Evolutionary conservation across 2,888 invertebrate genomes (phyloP).

Genomic region (Cryptocephalus primarius): DNA sequence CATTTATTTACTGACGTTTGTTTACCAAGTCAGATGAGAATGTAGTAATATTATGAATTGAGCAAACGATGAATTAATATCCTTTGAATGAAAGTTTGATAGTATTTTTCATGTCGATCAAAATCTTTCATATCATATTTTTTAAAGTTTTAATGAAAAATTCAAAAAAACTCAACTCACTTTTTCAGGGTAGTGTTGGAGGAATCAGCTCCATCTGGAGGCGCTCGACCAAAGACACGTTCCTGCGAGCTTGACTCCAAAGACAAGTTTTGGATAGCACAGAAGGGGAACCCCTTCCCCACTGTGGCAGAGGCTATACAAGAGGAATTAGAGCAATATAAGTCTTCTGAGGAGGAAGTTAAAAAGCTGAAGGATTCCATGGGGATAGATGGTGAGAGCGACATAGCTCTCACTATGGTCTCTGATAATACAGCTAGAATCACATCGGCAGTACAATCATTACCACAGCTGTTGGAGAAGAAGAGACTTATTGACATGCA

Average conservation of each 20-base stretch:
- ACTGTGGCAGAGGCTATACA: slow-evolving; percentile 98
- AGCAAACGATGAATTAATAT: too few relatives aligned
- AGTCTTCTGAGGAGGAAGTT: slow-evolving; percentile 89
- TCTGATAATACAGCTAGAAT: slow-evolving; percentile 88
- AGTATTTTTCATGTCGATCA: too few relatives aligned
- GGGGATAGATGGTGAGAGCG: slow-evolving; percentile 84
- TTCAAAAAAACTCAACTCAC: too few relatives aligned
- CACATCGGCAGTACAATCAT: slow-evolving; percentile 88
- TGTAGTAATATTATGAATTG: too few relatives aligned
- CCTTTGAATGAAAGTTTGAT: too few relatives aligned
- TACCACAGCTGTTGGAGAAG: slow-evolving; percentile 94
- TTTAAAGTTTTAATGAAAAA: too few relatives aligned
- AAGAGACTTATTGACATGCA: slow-evolving; percentile 98
- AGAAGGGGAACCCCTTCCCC: slow-evolving; percentile 90
- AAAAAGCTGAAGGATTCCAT: slow-evolving; percentile 88
- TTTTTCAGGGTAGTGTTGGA: slow-evolving; percentile 26
- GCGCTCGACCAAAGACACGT: slow-evolving; percentile 64
- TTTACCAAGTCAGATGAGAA: too few relatives aligned
- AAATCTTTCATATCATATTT: too few relatives aligned
- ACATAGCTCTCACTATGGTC: slow-evolving; percentile 76
- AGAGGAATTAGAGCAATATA: slow-evolving; percentile 90
- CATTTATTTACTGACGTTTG: too few relatives aligned
- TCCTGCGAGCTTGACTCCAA: slow-evolving; percentile 81
- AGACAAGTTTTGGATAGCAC: slow-evolving; percentile 87
- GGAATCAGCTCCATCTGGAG: slow-evolving; percentile 29